Percentiles rank a stretch among this genome's conserved stretches.
Conservation (phyloP, 2,797 vertebrate genomes). For the Epinephelus malabaricus region DNA sequence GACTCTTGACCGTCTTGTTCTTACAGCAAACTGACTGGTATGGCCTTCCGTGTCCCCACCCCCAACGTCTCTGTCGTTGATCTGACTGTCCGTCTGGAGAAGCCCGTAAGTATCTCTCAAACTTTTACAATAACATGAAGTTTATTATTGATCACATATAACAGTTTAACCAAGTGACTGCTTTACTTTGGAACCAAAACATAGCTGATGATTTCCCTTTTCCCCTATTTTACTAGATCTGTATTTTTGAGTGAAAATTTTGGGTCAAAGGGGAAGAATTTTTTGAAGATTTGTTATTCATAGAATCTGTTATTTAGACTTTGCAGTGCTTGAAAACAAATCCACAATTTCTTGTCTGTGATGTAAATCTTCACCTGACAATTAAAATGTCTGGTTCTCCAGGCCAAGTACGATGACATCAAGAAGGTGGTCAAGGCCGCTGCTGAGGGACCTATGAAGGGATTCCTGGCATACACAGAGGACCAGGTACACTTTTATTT, state of each 20-base stretch:
- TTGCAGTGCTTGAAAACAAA: neutral
- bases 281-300: neutral
- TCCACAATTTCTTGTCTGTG: neutral
- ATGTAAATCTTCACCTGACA: neutral
- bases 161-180: neutral
- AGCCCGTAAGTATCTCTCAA: slow-evolving; percentile 85
- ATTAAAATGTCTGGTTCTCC: neutral
- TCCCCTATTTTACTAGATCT: neutral
- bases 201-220: neutral
- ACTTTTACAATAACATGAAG: neutral
- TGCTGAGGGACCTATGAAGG: slow-evolving; percentile 91
- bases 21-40: slow-evolving; percentile 92
- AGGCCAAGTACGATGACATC: slow-evolving; percentile 95
- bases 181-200: neutral
- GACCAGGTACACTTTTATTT: slow-evolving; percentile 81
- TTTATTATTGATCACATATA: neutral
- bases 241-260: neutral
- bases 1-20: neutral
- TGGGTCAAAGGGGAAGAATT: neutral
- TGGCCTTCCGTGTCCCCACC: slow-evolving; percentile 95
- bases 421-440: slow-evolving; percentile 93
- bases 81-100: slow-evolving; percentile 92
- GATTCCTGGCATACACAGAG: slow-evolving; percentile 93
- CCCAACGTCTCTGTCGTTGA: slow-evolving; percentile 95
- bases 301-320: neutral